These are phyloP conservation scores for Manacus vitellinus DNA, from an alignment of 2,113 vertebrate genomes.

Conservation along the genomic window DNA sequence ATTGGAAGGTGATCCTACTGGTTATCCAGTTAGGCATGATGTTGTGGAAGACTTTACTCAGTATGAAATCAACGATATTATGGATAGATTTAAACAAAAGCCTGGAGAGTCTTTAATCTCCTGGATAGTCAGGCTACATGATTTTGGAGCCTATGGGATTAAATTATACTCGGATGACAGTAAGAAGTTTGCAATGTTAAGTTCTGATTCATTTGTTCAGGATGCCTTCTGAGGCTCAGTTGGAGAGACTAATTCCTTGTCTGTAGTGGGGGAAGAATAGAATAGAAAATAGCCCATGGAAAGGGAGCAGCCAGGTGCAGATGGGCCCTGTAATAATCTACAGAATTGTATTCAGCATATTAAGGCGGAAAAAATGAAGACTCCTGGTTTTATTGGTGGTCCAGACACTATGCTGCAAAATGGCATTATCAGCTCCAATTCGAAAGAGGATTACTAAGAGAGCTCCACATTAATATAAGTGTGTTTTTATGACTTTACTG, in stretches of 20 bases:
- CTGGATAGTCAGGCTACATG: neutral
- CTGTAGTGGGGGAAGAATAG: neutral
- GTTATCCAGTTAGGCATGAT: neutral
- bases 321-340: neutral
- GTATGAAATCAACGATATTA: neutral
- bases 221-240: neutral
- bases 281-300: neutral
- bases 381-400: neutral
- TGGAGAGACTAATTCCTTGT: neutral
- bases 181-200: neutral
- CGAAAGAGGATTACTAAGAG: neutral
- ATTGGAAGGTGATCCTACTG: neutral
- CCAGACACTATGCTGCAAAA: neutral
- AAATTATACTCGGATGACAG: neutral
- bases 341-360: neutral
- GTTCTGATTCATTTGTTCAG: neutral
- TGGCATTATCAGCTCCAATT: neutral
- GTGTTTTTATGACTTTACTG: neutral
- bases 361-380: neutral
- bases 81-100: neutral
- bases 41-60: neutral
- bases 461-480: neutral
- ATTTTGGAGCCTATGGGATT: no score
- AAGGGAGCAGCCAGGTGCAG: neutral
- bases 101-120: neutral